phyloP scores from a whole-genome alignment of 2,888 invertebrate species.

The Thysanoteuthis rhombus region DNA sequence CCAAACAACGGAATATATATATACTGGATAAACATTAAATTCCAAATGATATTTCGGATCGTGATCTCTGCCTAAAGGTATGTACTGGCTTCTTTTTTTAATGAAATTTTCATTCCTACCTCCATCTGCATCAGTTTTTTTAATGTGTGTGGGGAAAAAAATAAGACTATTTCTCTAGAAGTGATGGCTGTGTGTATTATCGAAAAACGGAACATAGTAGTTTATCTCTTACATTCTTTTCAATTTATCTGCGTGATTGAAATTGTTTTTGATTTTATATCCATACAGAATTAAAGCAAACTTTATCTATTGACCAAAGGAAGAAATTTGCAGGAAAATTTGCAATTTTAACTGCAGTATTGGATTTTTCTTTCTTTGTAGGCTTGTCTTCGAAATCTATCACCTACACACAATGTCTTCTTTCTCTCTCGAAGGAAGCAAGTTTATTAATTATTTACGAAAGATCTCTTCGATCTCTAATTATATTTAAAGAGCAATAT shows the following conservation, averaged over 20 bases:
- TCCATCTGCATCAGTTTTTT: background rate
- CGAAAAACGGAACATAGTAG: background rate
- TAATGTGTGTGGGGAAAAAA: background rate
- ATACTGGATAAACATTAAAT: background rate
- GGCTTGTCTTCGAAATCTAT: background rate
- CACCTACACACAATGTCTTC: background rate
- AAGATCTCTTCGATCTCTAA: background rate
- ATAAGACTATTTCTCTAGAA: background rate
- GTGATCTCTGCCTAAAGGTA: slow-evolving; percentile 29
- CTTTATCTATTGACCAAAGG: background rate
- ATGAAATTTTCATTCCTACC: background rate
- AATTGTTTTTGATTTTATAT: background rate
- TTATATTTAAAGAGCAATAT: background rate
- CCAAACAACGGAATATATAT: background rate
- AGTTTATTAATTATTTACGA: background rate
- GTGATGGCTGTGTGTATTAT: background rate
- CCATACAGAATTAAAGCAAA: background rate
- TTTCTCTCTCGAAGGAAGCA: background rate
- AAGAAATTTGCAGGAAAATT: background rate
- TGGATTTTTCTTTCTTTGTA: background rate
- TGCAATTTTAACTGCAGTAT: background rate
- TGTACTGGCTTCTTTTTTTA: background rate
- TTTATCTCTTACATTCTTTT: background rate
- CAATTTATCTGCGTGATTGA: background rate
- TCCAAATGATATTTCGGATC: background rate